Evolutionary conservation across 2,888 invertebrate genomes (phyloP).

Genomic region (Lasiommata megera): DNA sequence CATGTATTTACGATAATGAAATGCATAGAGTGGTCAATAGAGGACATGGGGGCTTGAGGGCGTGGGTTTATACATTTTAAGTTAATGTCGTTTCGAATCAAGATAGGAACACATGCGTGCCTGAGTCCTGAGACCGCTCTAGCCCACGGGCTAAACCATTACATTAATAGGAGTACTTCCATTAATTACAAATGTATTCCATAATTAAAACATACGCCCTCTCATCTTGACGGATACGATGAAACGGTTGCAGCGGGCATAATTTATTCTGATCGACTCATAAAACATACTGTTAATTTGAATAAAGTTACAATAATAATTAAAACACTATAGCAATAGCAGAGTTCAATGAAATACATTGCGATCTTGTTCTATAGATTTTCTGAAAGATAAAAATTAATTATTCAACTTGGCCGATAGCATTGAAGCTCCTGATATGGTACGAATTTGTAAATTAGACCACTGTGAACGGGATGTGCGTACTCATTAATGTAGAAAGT

Average conservation of each 20-base stretch:
- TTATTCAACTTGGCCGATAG: not conserved
- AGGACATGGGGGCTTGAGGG: conserved; percentile 38
- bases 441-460: conserved; percentile 16
- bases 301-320: not conserved
- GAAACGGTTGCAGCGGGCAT: not conserved
- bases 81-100: conserved; percentile 45
- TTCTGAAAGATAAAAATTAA: not conserved
- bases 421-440: not conserved
- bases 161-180: conserved; percentile 40
- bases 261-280: conserved; percentile 7
- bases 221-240: conserved; percentile 16
- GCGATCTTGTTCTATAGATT: not conserved
- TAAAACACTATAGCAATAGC: not conserved
- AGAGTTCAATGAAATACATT: not conserved
- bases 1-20: conserved; percentile 35
- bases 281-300: not conserved
- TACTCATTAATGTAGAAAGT: conserved; percentile 72
- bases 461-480: conserved; percentile 57
- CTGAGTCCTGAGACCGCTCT: conserved; percentile 45
- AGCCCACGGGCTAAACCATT: conserved; percentile 49
- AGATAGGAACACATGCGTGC: conserved; percentile 57
- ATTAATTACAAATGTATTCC: conserved; percentile 30
- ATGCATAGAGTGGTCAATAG: conserved; percentile 35
- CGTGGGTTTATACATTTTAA: conserved; percentile 49
- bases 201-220: conserved; percentile 29